A percentile compares a stretch with the other conserved stretches of the same genome.
phyloP scores from a whole-genome alignment of 2,888 invertebrate genomes.

The Scaptomyza flava region DNA sequence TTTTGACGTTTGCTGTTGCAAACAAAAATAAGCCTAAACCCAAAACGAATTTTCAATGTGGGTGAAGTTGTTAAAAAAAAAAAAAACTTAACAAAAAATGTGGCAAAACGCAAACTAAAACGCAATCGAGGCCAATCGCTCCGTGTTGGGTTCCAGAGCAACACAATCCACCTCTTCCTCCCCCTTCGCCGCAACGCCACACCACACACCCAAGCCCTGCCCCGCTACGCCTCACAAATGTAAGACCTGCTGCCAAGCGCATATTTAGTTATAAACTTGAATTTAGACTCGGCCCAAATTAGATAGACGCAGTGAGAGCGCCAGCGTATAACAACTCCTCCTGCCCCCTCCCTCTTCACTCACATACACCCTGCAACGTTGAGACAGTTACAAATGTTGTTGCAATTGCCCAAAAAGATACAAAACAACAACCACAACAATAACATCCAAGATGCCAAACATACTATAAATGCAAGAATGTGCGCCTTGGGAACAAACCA shows the following conservation, averaged over 20 bases:
- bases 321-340: neutral
- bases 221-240: neutral
- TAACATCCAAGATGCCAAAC: neutral
- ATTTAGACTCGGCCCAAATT: conserved; percentile 72
- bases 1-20: conserved; percentile 30
- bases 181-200: neutral
- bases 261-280: conserved; percentile 77
- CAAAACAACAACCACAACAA: neutral
- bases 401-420: conserved; percentile 32
- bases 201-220: neutral
- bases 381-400: conserved; percentile 38
- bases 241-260: conserved; percentile 45
- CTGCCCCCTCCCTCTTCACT: neutral
- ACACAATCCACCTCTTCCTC: conserved; percentile 5
- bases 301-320: conserved; percentile 42
- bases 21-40: conserved; percentile 57
- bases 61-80: conserved; percentile 70
- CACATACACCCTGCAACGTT: neutral
- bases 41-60: conserved; percentile 77
- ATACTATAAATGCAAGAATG: conserved; percentile 22
- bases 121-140: conserved; percentile 66
- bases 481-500: conserved; percentile 25
- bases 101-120: conserved; percentile 44
- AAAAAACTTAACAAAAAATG: conserved; percentile 26
- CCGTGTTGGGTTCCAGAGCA: conserved; percentile 36